These are phyloP conservation scores for Ophion ellenae DNA, from an alignment of 2,888 invertebrate species.

Conservation along the genomic window DNA sequence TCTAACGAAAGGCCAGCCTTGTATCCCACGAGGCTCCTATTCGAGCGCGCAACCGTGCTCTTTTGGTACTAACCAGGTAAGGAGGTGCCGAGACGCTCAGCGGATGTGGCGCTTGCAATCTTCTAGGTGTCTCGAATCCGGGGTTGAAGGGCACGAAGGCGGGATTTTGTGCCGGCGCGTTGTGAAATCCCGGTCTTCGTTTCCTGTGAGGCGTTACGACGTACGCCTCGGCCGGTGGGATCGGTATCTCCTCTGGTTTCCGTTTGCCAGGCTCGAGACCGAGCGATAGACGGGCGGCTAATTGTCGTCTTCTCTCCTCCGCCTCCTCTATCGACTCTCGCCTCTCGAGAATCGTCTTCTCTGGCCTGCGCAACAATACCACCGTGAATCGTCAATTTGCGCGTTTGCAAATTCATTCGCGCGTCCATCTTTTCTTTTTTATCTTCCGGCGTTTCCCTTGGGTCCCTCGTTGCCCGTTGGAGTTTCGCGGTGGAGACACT, in stretches of 20 bases:
- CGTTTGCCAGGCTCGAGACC: conserved; percentile 88
- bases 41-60: background rate
- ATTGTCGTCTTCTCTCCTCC: conserved; percentile 80
- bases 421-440: background rate
- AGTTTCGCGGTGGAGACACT: conserved; percentile 13
- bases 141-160: conserved; percentile 91
- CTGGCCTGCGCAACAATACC: conserved; percentile 73
- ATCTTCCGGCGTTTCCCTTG: background rate
- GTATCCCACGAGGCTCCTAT: background rate
- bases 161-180: conserved; percentile 94
- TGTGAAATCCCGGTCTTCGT: conserved; percentile 93
- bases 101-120: conserved; percentile 88
- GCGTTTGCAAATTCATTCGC: background rate
- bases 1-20: background rate
- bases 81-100: conserved; percentile 91
- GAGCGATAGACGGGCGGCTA: conserved; percentile 84
- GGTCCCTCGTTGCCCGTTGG: background rate
- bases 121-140: conserved; percentile 83
- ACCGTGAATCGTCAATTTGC: conserved; percentile 28
- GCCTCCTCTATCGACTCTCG: conserved; percentile 81
- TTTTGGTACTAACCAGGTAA: conserved; percentile 81
- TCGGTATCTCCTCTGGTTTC: conserved; percentile 88
- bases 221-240: conserved; percentile 91
- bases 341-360: conserved; percentile 80
- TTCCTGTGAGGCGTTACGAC: conserved; percentile 95